phyloP scores from a whole-genome alignment of 2,888 invertebrate species.

The Chymomyza fuscimana region DNA sequence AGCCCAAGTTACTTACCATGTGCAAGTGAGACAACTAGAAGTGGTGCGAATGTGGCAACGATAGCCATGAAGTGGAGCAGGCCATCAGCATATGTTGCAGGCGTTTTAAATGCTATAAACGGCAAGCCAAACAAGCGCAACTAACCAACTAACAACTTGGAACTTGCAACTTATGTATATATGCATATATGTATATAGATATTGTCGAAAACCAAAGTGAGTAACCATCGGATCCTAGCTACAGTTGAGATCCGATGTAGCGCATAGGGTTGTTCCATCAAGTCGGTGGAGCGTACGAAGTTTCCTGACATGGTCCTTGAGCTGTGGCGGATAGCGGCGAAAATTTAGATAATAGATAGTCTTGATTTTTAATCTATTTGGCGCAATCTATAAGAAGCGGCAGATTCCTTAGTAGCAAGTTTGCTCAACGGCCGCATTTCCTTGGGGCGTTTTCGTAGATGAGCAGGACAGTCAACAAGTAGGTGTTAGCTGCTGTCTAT shows the following conservation, averaged over 20 bases:
- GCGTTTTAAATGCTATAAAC: constrained; percentile 44
- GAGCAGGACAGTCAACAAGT: no score
- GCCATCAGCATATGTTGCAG: constrained; percentile 38
- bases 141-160: constrained; percentile 18
- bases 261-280: neutral
- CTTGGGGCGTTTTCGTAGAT: no score
- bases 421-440: no score
- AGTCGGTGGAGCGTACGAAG: neutral
- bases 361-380: no score
- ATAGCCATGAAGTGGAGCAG: constrained; percentile 27
- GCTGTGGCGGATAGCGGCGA: no score
- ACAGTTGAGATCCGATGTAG: neutral
- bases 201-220: neutral
- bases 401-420: no score
- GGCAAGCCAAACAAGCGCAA: constrained; percentile 28
- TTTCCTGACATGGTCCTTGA: no score
- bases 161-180: neutral
- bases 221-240: neutral
- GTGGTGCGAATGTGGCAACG: neutral
- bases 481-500: no score
- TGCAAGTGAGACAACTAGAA: neutral
- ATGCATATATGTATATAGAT: neutral
- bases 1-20: neutral
- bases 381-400: no score
- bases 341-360: no score